Percentiles rank a stretch among this genome's conserved stretches.
Conservation (phyloP, 23 tunicate species). For the Diplosoma virens region DNA sequence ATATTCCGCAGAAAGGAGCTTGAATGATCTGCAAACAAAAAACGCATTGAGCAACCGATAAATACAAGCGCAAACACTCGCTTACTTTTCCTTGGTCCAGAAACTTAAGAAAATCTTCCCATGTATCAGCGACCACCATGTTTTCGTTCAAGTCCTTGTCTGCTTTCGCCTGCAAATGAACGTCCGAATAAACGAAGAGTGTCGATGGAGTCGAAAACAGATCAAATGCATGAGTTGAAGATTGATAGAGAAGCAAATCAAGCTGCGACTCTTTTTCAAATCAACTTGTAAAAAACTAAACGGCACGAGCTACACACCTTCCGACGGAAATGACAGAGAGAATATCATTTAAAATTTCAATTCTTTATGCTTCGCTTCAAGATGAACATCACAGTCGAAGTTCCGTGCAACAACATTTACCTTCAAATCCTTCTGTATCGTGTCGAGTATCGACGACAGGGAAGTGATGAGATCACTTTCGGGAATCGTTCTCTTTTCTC, state of each 20-base stretch:
- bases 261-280: too few species aligned
- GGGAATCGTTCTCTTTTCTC: conserved; percentile 54
- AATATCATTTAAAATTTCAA: too few species aligned
- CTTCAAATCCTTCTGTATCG: conserved; percentile 60
- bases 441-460: conserved; percentile 28
- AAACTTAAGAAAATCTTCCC: conserved; percentile 69
- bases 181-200: too few species aligned
- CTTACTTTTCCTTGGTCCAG: conserved; percentile 83
- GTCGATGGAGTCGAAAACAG: too few species aligned
- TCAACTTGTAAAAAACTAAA: too few species aligned
- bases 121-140: conserved; percentile 82
- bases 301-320: too few species aligned
- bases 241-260: too few species aligned
- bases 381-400: too few species aligned
- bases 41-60: neutral
- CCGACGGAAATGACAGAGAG: too few species aligned
- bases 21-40: conserved; percentile 68
- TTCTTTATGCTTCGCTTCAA: too few species aligned
- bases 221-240: too few species aligned
- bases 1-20: conserved; percentile 89
- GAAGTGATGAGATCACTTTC: conserved; percentile 29
- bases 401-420: too few species aligned
- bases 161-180: conserved; percentile 61
- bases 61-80: neutral
- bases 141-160: conserved; percentile 44